Conservation (phyloP, 2,888 invertebrate species). For the Pterostichus madidus region DNA sequence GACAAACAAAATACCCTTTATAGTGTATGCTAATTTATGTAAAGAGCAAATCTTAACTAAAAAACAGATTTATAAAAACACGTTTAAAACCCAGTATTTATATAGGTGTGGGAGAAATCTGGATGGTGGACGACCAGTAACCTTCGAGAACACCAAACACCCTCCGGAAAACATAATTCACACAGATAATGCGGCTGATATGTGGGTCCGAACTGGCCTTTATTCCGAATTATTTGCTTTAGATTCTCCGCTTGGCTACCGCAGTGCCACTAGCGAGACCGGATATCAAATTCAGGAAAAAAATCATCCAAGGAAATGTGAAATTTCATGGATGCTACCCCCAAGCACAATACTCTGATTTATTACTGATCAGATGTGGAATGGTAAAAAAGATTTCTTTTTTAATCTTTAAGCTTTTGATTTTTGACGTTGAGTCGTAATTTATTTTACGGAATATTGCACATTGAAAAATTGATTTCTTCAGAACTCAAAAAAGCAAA, state of each 20-base stretch:
- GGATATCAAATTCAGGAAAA: slow-evolving; percentile 67
- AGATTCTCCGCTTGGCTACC: slow-evolving; percentile 66
- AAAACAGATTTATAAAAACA: slow-evolving; percentile 52
- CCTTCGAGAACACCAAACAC: not conserved
- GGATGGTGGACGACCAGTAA: not conserved
- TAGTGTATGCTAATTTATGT: slow-evolving; percentile 29
- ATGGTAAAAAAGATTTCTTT: slow-evolving; percentile 33
- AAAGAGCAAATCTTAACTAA: slow-evolving; percentile 27
- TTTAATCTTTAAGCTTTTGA: slow-evolving; percentile 54
- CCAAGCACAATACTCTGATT: slow-evolving; percentile 43
- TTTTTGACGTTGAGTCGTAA: slow-evolving; percentile 37
- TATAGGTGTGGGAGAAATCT: slow-evolving; percentile 48
- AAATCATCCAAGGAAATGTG: slow-evolving; percentile 61
- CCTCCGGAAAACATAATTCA: slow-evolving; percentile 66
- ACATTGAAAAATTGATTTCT: slow-evolving; percentile 38
- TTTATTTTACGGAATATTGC: slow-evolving; percentile 39
- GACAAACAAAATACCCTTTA: not conserved
- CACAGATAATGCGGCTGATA: slow-evolving; percentile 54
- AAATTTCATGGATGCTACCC: slow-evolving; percentile 57
- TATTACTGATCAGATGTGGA: slow-evolving; percentile 49
- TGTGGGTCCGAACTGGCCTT: slow-evolving; percentile 35
- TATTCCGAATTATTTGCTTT: slow-evolving; percentile 68
- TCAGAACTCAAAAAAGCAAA: not conserved
- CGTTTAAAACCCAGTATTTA: slow-evolving; percentile 20
- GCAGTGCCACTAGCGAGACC: slow-evolving; percentile 24